Base-by-base conservation (phyloP, 2,797 vertebrate genomes). In the Chelidonichthys spinosus region DNA sequence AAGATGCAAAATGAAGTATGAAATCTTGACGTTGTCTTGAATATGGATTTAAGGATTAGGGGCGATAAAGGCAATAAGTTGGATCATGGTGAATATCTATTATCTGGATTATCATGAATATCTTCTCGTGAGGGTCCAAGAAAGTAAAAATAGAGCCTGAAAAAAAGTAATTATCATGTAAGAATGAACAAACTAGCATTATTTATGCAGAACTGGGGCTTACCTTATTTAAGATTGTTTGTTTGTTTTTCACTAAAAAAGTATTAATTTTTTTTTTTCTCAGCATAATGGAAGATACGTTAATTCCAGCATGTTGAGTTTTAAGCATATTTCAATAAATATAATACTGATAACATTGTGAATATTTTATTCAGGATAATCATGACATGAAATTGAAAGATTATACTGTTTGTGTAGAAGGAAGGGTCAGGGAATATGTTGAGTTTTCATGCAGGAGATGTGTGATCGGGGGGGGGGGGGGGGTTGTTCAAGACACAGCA, bases 401-500 rank as follows among this genome's bases (percentile, higher is more conserved):
- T 55, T 17, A 36, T 55, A 14, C 15, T 2, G n/a, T 15, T 5
- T 39, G n/a, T 61, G 2, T 14, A 37, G 25, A 46, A 55, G 3
- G 6, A 72, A 40, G 7, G 3, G 2, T 4, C 11, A 7, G 49
- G 1, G 11, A 42, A 35, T 40, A n/a, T 39, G 40, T 63, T 69
- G 36, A 47, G 11, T 43, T 55, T 39, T 39, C 18, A 53, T 36
- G 18, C 14, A 18, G 43, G 61, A 37, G 15, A 18, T 35, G 44
- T 43, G 18, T 58, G 3, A 61, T 68, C 37, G 25, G 25, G 25
- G 25, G 25, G 47, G 55, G 11, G 33, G 55, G 9, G 40, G 46
- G 44, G 56, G 60, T 52, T 61, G 60, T 33, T 74, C 15, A n/a
- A 47, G 75, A 72, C 66, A 4, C 65, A 63, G 36, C 54, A 36